Evolutionary conservation across 2,113 vertebrate genomes (phyloP).

Genomic region (Elephantulus edwardii): DNA sequence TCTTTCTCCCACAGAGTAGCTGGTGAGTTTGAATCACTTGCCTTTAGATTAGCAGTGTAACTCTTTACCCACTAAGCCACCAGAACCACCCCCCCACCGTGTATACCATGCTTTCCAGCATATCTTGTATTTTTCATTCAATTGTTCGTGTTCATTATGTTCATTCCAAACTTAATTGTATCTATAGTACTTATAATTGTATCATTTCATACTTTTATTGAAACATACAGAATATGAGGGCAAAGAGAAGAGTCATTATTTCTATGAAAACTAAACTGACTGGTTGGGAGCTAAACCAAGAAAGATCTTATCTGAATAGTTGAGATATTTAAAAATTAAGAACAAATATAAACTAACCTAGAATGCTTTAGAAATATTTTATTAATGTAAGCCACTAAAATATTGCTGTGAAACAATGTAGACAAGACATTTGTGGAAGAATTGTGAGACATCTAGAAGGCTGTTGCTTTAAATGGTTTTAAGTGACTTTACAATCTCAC

Average conservation of each 20-base stretch:
- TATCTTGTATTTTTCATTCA: no score
- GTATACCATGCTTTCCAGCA: no score
- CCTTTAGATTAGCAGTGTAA: no score
- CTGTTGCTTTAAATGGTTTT: not conserved
- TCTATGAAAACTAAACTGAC: not conserved
- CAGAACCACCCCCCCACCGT: no score
- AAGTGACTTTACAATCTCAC: not conserved
- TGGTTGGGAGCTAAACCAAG: not conserved
- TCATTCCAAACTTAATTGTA: not conserved
- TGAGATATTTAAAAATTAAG: constrained; percentile 1
- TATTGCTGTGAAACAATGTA: not conserved
- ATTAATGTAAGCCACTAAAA: constrained; percentile 29
- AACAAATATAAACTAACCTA: not conserved
- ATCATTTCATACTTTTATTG: constrained; percentile 1
- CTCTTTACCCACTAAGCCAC: no score
- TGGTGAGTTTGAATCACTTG: no score
- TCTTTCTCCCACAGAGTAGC: no score
- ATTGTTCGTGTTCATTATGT: no score
- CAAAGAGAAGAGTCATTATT: not conserved
- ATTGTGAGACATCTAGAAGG: not conserved
- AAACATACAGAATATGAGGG: not conserved
- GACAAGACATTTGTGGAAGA: not conserved
- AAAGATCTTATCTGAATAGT: not conserved
- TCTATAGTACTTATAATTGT: not conserved
- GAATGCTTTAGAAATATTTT: constrained; percentile 10